These are phyloP conservation scores for Megaleporinus macrocephalus DNA, from an alignment of 2,113 vertebrate species.

Conservation along the genomic window DNA sequence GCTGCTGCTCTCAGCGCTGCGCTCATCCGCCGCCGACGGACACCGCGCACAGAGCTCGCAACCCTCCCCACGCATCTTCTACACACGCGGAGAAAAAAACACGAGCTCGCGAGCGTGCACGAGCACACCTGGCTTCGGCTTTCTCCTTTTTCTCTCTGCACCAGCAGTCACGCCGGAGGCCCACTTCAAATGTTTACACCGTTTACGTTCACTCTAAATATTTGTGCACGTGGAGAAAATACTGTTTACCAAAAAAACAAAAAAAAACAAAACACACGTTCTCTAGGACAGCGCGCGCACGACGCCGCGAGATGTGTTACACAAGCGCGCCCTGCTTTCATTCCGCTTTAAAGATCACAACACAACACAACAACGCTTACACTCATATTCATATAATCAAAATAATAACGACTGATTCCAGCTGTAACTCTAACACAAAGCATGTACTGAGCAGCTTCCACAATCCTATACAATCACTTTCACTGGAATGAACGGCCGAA, in stretches of 20 bases:
- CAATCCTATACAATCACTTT: neutral
- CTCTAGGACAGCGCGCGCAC: neutral
- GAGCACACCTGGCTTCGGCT: conserved; percentile 58
- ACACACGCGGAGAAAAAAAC: neutral
- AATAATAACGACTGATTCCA: no score
- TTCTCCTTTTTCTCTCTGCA: conserved; percentile 27
- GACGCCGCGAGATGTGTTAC: neutral
- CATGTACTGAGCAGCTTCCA: no score
- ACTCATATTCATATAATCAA: no score
- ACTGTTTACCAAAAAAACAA: conserved; percentile 7
- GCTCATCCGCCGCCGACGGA: neutral
- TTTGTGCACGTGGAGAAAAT: conserved; percentile 28
- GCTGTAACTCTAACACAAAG: no score
- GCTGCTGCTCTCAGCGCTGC: conserved; percentile 26
- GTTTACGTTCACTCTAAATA: conserved; percentile 22
- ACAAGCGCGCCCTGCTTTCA: neutral
- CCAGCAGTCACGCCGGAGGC: neutral
- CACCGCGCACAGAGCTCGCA: neutral
- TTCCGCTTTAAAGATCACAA: neutral
- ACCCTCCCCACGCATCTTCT: no score
- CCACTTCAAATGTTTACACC: conserved; percentile 18
- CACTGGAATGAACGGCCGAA: neutral
- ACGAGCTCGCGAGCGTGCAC: neutral
- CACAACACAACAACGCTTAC: neutral
- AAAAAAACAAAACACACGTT: no score